Conservation (phyloP, 2,888 invertebrate species). For the Erebia palarica region DNA sequence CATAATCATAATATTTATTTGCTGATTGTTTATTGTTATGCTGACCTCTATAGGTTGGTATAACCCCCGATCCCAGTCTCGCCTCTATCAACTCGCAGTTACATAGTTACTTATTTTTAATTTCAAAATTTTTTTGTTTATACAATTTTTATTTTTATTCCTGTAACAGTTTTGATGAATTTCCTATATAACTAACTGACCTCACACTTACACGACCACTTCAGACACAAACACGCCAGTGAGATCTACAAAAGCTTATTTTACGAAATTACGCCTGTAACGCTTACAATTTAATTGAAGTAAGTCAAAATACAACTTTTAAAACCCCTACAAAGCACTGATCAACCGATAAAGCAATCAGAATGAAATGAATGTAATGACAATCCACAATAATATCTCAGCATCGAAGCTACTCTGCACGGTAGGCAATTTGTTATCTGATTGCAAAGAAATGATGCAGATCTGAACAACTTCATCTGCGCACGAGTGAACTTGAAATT, state of each 20-base stretch:
- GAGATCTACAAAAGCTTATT: background rate
- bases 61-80: no score
- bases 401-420: constrained; percentile 24
- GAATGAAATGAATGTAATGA: constrained; percentile 17
- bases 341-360: constrained; percentile 12
- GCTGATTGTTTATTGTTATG: no score
- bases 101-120: no score
- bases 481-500: constrained; percentile 43
- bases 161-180: no score
- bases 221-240: no score
- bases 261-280: background rate
- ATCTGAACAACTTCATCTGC: constrained; percentile 66
- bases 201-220: no score
- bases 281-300: background rate
- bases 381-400: constrained; percentile 27
- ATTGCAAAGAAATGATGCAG: constrained; percentile 56
- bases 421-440: constrained; percentile 42
- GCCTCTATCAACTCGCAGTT: no score
- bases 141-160: no score
- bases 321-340: background rate
- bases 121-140: no score
- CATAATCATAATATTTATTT: no score
- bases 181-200: no score
- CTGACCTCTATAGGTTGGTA: no score
- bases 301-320: background rate